Conservation (phyloP, 2,113 vertebrate species). For the Sceloporus undulatus region DNA sequence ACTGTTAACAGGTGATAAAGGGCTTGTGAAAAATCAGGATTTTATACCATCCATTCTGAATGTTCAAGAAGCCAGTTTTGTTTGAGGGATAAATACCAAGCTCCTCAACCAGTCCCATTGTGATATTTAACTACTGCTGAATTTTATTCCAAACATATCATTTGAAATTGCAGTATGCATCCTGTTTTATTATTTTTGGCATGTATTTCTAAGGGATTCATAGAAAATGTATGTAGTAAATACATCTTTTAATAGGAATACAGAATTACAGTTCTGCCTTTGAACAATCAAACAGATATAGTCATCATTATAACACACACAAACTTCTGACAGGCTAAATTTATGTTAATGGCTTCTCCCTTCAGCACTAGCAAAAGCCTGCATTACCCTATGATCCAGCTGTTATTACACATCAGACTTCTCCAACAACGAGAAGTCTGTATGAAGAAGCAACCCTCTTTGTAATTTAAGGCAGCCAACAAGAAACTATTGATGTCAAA, state of each 20-base stretch:
- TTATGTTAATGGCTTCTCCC: slow-evolving; percentile 55
- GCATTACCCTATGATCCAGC: slow-evolving; percentile 45
- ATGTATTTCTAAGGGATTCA: not conserved
- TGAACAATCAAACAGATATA: slow-evolving; percentile 26
- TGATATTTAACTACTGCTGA: not conserved
- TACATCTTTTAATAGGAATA: not conserved
- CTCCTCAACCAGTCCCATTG: not conserved
- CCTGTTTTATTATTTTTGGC: not conserved
- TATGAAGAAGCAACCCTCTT: slow-evolving; percentile 21
- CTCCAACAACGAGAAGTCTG: slow-evolving; percentile 58
- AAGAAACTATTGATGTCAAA: slow-evolving; percentile 33
- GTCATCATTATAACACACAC: slow-evolving; percentile 10
- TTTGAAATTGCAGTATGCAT: not conserved
- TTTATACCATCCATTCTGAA: not conserved
- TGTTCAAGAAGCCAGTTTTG: not conserved
- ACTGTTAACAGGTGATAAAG: not conserved
- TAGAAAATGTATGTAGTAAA: not conserved
- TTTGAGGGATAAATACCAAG: not conserved
- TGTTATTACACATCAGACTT: slow-evolving; percentile 34
- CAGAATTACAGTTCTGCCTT: not conserved
- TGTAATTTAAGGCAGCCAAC: slow-evolving; percentile 30
- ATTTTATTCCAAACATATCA: too few species aligned
- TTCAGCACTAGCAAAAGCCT: slow-evolving; percentile 36
- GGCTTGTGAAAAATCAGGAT: not conserved
- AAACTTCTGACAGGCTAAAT: slow-evolving; percentile 49